Evolutionary conservation across 1,140 invertebrate species (phyloP), one percentile per base, ranked within the genome.

Genomic region (Pomacea maculata): DNA sequence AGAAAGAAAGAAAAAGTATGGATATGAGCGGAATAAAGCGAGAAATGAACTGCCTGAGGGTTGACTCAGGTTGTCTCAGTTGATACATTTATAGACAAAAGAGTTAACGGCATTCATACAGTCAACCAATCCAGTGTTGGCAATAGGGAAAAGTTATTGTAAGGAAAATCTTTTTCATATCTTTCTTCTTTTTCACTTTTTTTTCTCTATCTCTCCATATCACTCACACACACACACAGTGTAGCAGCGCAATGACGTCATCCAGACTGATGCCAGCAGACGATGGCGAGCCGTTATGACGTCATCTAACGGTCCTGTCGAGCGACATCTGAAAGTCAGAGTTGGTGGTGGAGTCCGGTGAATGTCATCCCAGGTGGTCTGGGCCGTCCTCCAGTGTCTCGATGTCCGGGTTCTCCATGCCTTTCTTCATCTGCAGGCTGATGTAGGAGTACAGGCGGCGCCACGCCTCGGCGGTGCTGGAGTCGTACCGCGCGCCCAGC

Each of bases 401-500:
- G 14, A 70, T 76, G 19, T 84, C 83, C 17, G 83, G 81, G 78
- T 83, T 76, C 74, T 82, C 67, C 83, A 87, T 87, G 45, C 86
- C 86, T 57, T 81, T 67, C 65, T 83, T 86, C 86, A 87, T 87
- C 72, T 86, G 86, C 52, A 82, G 79, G 55, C 80, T 73, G 68
- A 86, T 85, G 73, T 86, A 87, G 68, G 81, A 82, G 77, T 84
- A 87, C 4, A 87, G 80, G 52, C 84, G 80, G 54, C 85, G 80
- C 86, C 86, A 87, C 7, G 86, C 84, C 11, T 82, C 85, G 8
- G 82, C 75, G 0, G 83, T 83, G 64, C 85, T 83, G 34, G 83
- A 83, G 34, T 84, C 86, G 80, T 87, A 87, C 19, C 79, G 71
- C 4, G 82, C 82, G n/a, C 80, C 81, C 52, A 87, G 76, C 77